Evolutionary conservation across 2,113 vertebrate genomes (phyloP).

Genomic region (Halichoeres trimaculatus): DNA sequence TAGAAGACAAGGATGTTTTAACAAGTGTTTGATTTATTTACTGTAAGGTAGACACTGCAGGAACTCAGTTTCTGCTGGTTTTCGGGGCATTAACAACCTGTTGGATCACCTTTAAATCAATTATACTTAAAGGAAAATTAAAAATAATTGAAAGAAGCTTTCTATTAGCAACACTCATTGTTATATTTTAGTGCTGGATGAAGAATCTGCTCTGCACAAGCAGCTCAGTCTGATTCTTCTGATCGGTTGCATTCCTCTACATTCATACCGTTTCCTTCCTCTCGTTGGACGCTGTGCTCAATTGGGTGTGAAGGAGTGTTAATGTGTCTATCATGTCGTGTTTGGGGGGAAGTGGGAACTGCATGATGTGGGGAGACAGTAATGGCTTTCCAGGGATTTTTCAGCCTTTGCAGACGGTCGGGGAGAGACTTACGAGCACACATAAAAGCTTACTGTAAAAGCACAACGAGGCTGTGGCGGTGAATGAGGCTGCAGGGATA

Average conservation of each 20-base stretch:
- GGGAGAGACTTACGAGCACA: conserved; percentile 59
- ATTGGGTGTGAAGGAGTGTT: conserved; percentile 77
- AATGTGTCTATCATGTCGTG: conserved; percentile 71
- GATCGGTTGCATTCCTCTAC: conserved; percentile 58
- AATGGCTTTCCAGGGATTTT: conserved; percentile 70
- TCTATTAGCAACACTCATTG: conserved; percentile 18
- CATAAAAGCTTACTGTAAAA: conserved; percentile 59
- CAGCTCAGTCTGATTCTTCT: conserved; percentile 22
- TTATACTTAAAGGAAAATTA: conserved; percentile 19
- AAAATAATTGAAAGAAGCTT: conserved; percentile 12
- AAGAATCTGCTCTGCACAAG: conserved; percentile 9
- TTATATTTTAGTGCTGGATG: conserved; percentile 26
- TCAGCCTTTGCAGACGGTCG: conserved; percentile 26
- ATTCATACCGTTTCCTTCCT: conserved; percentile 46
- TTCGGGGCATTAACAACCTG: background rate
- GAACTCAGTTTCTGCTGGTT: background rate
- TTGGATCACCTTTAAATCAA: background rate
- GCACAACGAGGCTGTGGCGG: background rate
- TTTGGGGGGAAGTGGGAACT: conserved; percentile 57
- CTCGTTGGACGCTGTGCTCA: conserved; percentile 57
- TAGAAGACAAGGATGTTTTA: background rate
- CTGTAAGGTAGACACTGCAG: background rate
- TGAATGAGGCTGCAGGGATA: conserved; percentile 22
- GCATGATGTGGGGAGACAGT: conserved; percentile 53
- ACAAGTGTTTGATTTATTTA: background rate